phyloP scores from a whole-genome alignment of 2,888 invertebrate genomes.

The Tridacna gigas region DNA sequence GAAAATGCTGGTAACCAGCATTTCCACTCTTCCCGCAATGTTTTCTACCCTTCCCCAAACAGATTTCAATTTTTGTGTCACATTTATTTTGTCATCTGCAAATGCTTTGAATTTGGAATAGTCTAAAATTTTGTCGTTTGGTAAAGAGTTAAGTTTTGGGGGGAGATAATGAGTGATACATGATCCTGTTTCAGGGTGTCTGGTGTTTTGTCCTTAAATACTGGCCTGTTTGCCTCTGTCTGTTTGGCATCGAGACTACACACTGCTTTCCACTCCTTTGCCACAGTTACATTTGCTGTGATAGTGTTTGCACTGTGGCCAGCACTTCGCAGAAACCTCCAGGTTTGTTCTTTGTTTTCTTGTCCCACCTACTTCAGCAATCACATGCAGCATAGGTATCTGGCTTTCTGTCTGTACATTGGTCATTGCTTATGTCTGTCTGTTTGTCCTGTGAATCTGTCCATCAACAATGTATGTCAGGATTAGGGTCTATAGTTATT shows the following conservation, averaged over 20 bases:
- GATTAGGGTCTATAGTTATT: too few species aligned
- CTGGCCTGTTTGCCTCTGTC: conserved; percentile 97
- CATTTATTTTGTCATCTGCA: not conserved
- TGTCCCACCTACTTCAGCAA: too few species aligned
- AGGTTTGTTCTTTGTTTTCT: conserved; percentile 83
- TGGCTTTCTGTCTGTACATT: too few species aligned
- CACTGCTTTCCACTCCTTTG: conserved; percentile 92
- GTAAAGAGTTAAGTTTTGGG: not conserved
- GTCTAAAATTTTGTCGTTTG: not conserved
- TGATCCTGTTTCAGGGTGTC: conserved; percentile 89
- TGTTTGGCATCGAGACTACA: conserved; percentile 96
- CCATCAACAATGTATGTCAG: too few species aligned
- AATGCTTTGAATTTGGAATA: not conserved
- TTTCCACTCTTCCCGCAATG: not conserved
- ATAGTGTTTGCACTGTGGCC: conserved; percentile 96
- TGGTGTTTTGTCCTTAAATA: conserved; percentile 95
- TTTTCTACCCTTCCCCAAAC: not conserved
- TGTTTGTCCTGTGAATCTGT: too few species aligned
- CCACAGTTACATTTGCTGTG: conserved; percentile 94
- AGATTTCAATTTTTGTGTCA: too few species aligned
- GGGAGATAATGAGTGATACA: too few species aligned
- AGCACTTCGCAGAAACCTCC: conserved; percentile 89
- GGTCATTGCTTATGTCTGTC: too few species aligned
- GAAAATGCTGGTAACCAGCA: not conserved
- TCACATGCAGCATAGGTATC: too few species aligned